phyloP scores from a whole-genome alignment of 92 coral and sea anemone genomes.

The Desmophyllum pertusum region DNA sequence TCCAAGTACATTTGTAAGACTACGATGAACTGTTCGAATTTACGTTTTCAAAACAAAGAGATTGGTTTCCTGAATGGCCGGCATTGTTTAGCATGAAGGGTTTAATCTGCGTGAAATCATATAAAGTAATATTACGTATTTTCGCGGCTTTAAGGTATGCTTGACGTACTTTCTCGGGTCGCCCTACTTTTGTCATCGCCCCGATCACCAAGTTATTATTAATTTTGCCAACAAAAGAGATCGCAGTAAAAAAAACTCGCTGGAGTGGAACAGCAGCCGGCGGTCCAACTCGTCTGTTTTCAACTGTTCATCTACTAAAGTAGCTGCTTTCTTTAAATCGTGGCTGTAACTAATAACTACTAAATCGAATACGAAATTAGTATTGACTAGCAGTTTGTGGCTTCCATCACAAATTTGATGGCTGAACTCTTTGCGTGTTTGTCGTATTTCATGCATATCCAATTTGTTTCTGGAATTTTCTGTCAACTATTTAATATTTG shows the following conservation, averaged over 20 bases:
- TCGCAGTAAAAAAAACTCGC: not conserved
- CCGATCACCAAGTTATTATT: not conserved
- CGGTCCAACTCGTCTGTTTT: not conserved
- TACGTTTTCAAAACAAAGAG: not conserved
- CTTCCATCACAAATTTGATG: not conserved
- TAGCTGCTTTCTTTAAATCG: constrained; percentile 2
- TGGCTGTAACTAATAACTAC: too few relatives aligned
- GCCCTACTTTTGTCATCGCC: too few relatives aligned
- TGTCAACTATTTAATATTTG: not conserved
- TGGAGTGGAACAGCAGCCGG: constrained; percentile 16
- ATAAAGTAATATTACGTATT: not conserved
- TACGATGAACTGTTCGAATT: constrained; percentile 1
- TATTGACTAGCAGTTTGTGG: not conserved
- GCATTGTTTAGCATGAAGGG: constrained; percentile 12
- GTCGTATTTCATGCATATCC: constrained; percentile 38
- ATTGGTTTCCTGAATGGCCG: not conserved
- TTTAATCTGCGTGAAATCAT: not conserved
- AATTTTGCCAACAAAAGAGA: constrained; percentile 8
- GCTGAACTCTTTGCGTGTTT: constrained; percentile 16
- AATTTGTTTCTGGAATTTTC: constrained; percentile 40
- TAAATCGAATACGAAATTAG: not conserved
- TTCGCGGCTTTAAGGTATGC: constrained; percentile 6
- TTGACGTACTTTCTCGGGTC: constrained; percentile 9
- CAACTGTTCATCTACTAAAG: not conserved
- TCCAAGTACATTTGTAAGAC: not conserved